phyloP scores from a whole-genome alignment of 2,113 vertebrate genomes.

The Ginglymostoma cirratum region DNA sequence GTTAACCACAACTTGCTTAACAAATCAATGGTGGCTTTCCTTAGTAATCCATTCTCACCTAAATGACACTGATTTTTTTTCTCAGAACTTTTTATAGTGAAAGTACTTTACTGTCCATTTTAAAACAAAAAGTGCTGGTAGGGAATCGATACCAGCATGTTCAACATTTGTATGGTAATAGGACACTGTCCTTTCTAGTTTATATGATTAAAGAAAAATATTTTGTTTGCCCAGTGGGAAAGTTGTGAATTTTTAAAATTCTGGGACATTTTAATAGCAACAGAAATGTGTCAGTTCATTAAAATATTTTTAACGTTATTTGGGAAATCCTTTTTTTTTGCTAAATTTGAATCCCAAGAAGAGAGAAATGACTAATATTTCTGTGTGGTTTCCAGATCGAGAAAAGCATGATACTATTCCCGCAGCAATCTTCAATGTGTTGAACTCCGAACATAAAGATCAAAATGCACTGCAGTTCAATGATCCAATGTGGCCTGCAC shows the following conservation, averaged over 20 bases:
- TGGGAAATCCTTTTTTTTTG: neutral
- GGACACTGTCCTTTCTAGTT: neutral
- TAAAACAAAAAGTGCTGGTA: neutral
- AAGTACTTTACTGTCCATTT: neutral
- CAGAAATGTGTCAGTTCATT: neutral
- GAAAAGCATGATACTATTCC: conserved; percentile 53
- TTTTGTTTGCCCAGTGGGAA: neutral
- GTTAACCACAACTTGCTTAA: neutral
- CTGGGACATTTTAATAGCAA: neutral
- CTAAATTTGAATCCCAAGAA: conserved; percentile 43
- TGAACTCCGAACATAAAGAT: conserved; percentile 50
- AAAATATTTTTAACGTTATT: neutral
- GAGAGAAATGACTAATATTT: conserved; percentile 49
- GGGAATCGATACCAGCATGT: neutral
- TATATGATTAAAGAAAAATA: neutral
- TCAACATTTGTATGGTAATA: neutral
- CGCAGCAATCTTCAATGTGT: conserved; percentile 52
- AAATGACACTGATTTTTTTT: neutral
- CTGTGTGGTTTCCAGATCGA: conserved; percentile 45
- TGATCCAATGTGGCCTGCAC: conserved; percentile 54
- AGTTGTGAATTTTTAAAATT: neutral
- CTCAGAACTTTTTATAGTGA: neutral
- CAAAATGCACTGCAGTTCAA: conserved; percentile 55
- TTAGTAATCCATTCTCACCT: neutral
- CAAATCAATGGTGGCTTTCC: neutral